Conservation (phyloP, 2,797 vertebrate species). For the Halcyon chelicuti region DNA sequence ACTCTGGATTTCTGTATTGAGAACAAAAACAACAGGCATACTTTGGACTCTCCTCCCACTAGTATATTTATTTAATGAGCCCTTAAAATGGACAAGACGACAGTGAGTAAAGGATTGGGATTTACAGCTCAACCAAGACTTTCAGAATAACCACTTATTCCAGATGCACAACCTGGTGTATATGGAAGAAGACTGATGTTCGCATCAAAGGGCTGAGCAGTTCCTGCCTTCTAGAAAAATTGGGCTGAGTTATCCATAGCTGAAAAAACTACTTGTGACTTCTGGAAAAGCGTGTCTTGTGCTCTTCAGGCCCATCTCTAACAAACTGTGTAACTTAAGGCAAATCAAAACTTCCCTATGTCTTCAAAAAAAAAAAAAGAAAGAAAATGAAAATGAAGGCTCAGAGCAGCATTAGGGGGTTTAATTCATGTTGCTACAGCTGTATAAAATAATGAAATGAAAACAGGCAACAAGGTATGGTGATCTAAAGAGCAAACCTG, state of each 20-base stretch:
- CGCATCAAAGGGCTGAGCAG: neutral
- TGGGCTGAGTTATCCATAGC: neutral
- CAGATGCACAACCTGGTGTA: neutral
- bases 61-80: neutral
- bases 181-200: neutral
- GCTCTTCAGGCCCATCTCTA: neutral
- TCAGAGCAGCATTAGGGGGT: neutral
- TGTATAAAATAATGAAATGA: neutral
- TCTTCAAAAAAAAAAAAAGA: neutral
- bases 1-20: neutral
- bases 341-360: neutral
- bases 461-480: neutral
- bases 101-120: neutral
- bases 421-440: neutral
- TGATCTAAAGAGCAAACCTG: neutral
- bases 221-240: neutral
- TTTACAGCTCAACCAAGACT: neutral
- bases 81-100: neutral
- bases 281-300: fast-evolving
- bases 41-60: neutral
- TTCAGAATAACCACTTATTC: neutral
- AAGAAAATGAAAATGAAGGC: neutral
- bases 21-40: neutral
- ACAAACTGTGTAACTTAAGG: neutral
- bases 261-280: neutral